Evolutionary conservation across 1,140 invertebrate species (phyloP), one percentile per base, ranked within the genome.

Genomic region (Drosophila navojoa): DNA sequence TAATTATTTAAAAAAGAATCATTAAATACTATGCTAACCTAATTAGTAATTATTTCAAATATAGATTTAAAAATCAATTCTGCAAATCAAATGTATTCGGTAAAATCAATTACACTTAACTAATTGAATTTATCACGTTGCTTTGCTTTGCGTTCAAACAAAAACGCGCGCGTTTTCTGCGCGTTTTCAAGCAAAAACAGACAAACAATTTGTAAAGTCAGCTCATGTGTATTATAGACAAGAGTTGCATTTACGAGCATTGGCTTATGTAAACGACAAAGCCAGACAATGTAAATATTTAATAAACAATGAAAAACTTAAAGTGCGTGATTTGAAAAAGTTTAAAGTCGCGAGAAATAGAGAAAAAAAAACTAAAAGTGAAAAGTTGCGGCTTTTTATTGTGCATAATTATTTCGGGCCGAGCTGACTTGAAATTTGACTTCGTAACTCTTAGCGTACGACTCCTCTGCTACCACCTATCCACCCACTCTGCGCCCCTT

Each of bases 311-410:
- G 67, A 59, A 58, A 61, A 13, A 38, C 25, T 4, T 45, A 61
- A 62, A 87, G 79, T 86, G 82, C 79, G 84, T 86, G 81, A 73
- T 64, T 81, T 81, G 75, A 70, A 78, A 87, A 67, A 59, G 66
- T 76, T 60, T 54, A 55, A 38, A 42, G 15, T 11, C 27, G 15
- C 27, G 42, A 53, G 9, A 60, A 54, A 22, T n/a, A n/a, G n/a
- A 16, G 54, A 32, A 29, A 32, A 50, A 60, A n/a, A 44, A 62
- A 47, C 59, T 47, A 86, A 86, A 82, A 86, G 82, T 87, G 79
- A 74, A 82, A 82, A 84, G 80, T 73, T 84, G 29, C 55, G 47
- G 45, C 45, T 50, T 74, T 74, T 78, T 76, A 70, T 61, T 76
- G 47, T 87, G 79, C 79, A 87, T 86, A 87, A 87, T 86, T 76